phyloP scores from a whole-genome alignment of 2,113 vertebrate genomes.

The Amblyopsis rosae region DNA sequence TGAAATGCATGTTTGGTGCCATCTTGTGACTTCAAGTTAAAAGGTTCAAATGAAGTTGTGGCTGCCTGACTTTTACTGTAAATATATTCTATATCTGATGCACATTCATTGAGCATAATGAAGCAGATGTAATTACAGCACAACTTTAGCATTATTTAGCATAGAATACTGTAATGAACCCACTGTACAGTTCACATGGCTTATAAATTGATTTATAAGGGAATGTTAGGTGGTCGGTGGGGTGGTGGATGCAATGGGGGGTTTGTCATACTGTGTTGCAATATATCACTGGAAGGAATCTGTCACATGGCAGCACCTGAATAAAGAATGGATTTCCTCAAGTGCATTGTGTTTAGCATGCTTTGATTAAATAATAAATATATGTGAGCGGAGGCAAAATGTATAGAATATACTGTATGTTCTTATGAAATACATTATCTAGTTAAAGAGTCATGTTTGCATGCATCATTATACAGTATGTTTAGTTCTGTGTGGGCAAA shows the following conservation, averaged over 20 bases:
- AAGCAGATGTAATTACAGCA: too few relatives aligned
- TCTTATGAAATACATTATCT: too few relatives aligned
- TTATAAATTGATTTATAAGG: constrained; percentile 21
- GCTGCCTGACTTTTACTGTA: constrained; percentile 26
- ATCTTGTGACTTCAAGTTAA: constrained; percentile 67
- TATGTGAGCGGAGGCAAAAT: too few relatives aligned
- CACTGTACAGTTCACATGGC: background rate
- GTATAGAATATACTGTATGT: too few relatives aligned
- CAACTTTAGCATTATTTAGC: too few relatives aligned
- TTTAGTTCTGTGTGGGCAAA: too few relatives aligned
- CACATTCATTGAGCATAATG: constrained; percentile 5
- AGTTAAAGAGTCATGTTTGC: too few relatives aligned
- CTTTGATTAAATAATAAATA: too few relatives aligned
- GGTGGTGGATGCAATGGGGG: background rate
- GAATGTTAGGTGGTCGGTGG: constrained; percentile 19
- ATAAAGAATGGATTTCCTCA: constrained; percentile 14
- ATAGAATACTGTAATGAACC: too few relatives aligned
- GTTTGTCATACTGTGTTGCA: constrained; percentile 31
- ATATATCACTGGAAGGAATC: constrained; percentile 28
- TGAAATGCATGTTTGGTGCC: constrained; percentile 65
- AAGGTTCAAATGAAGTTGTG: constrained; percentile 37
- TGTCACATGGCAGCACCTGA: constrained; percentile 35
- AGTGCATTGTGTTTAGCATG: too few relatives aligned
- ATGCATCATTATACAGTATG: too few relatives aligned
- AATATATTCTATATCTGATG: constrained; percentile 44